phyloP scores from a whole-genome alignment of 2,888 invertebrate species.

The Scrobipalpa atriplicella region DNA sequence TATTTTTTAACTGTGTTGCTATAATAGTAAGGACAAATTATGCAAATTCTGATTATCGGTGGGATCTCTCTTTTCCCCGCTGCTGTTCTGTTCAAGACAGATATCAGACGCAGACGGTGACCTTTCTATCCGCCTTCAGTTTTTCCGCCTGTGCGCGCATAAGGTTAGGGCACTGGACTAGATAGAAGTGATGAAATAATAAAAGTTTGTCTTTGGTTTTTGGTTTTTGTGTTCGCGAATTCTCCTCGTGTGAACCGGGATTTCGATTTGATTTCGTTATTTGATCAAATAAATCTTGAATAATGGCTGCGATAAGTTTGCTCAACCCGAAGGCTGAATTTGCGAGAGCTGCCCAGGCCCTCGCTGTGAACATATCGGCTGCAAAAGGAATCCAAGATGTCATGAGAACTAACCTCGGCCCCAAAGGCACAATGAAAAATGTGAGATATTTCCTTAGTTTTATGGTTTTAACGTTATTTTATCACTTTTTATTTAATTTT shows the following conservation, averaged over 20 bases:
- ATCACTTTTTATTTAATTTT: not conserved
- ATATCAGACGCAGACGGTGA: no score
- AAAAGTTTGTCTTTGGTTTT: slow-evolving; percentile 17
- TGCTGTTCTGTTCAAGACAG: no score
- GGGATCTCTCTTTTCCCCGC: no score
- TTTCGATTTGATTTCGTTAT: slow-evolving; percentile 28
- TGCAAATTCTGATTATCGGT: not conserved
- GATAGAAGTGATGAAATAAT: no score
- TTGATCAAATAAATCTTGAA: slow-evolving; percentile 31
- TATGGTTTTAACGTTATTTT: not conserved
- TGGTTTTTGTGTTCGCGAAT: slow-evolving; percentile 9
- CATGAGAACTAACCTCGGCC: slow-evolving; percentile 99
- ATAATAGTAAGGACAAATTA: not conserved
- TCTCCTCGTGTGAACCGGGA: slow-evolving; percentile 37
- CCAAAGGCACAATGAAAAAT: slow-evolving; percentile 99
- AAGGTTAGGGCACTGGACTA: no score
- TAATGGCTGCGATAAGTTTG: slow-evolving; percentile 95
- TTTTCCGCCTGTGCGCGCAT: no score
- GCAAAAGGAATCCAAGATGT: slow-evolving; percentile 99
- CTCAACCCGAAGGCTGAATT: slow-evolving; percentile 99
- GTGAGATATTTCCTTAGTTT: slow-evolving; percentile 83
- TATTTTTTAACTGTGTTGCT: not conserved
- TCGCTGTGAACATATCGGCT: slow-evolving; percentile 98
- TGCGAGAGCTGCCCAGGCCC: slow-evolving; percentile 98
- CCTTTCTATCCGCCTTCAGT: no score